These are phyloP conservation scores for Nerophis ophidion DNA, from an alignment of 2,113 vertebrate species.

Conservation along the genomic window DNA sequence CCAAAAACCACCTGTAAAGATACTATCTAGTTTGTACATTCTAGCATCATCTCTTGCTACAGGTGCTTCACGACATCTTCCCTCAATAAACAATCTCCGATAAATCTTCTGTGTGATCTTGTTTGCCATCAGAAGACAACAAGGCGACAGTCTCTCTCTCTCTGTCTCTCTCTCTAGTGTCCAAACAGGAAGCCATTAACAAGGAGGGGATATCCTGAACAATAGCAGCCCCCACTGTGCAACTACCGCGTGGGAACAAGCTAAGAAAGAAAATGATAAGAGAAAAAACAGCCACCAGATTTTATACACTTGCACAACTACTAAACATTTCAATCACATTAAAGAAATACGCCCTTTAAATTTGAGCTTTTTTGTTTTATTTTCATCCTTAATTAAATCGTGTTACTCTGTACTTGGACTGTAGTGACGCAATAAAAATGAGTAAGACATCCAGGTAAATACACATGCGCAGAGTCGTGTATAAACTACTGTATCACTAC, in stretches of 20 bases:
- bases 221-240: constrained; percentile 40
- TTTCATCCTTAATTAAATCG: no score
- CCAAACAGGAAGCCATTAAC: constrained; percentile 79
- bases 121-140: no score
- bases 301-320: no score
- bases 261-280: constrained; percentile 40
- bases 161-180: constrained; percentile 43
- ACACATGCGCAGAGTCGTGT: no score
- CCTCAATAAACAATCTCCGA: constrained; percentile 58
- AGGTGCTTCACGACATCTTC: constrained; percentile 36
- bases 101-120: constrained; percentile 18
- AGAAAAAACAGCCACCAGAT: constrained; percentile 15
- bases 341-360: no score
- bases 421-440: no score
- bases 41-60: constrained; percentile 21
- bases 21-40: constrained; percentile 35
- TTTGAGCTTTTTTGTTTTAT: no score
- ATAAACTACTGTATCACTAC: background rate
- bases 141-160: background rate
- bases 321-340: background rate
- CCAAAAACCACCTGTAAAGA: background rate
- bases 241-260: constrained; percentile 57
- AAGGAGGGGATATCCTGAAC: constrained; percentile 77
- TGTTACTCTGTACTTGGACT: no score
- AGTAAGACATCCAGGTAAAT: no score